Evolutionary conservation across 2,113 vertebrate species (phyloP), one percentile per base, ranked within the genome.

Genomic region (Coreoperca whiteheadi): DNA sequence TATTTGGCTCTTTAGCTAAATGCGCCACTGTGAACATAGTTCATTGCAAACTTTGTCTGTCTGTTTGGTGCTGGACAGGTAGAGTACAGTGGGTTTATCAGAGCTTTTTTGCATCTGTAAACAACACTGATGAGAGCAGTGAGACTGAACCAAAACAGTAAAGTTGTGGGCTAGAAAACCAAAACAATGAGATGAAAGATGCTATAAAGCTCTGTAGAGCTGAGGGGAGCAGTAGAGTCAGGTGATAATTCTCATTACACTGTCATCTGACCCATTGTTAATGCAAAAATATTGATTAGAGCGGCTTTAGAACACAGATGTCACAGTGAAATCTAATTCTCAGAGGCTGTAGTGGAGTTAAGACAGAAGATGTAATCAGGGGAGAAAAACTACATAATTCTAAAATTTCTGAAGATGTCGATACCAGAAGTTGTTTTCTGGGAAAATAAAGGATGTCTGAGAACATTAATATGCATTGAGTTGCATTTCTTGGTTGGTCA

Each of bases 381-480:
- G 20, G 11, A 56, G 12, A 8, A 56, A 61, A 72, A 76, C 34
- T 28, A 7, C 46, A 37, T 8, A 34, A 48, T 10, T 46, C 15
- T 61, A 25, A n/a, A 6, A 71, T 63, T 69, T 34, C 39, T 46
- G 41, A 75, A 81, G 37, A 60, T 54, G 15, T 54, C 54, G n/a
- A n/a, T 25, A 10, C 37, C 30, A 28, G 32, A 15, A 43, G 59
- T 0, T 23, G 41, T 72, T 37, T 79, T 56, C n/a, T 61, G 30
- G 20, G 4, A 69, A 57, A 14, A 14, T 54, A 64, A 59, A 34
- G 6, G 39, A 71, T 4, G 48, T 6, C n/a, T 60, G 70, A 63
- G 53, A 51, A 77, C 23, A 74, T 84, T 71, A 79, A 79, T 57
- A 87, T 76, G 72, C 65, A 82, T 25, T 59, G 32, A 80, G 66